Percentiles rank a stretch among this genome's conserved stretches.
phyloP scores from a whole-genome alignment of 2,113 vertebrate species.

The Scophthalmus maximus region DNA sequence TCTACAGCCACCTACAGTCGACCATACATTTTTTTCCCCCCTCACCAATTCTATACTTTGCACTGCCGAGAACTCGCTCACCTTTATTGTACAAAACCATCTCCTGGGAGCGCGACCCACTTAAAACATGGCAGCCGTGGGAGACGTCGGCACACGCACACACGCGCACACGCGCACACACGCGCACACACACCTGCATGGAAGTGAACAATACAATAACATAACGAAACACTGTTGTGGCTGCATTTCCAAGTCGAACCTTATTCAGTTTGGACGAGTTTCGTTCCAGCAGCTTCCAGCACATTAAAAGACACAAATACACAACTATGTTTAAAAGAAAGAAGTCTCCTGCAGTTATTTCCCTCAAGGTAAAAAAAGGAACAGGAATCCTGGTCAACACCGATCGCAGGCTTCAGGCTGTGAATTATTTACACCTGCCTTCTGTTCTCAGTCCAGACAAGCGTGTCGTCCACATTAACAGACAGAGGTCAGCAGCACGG shows the following conservation, averaged over 20 bases:
- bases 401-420: conserved; percentile 8
- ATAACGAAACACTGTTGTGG: background rate
- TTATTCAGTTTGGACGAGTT: conserved; percentile 1
- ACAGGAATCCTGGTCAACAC: background rate
- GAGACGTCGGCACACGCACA: too few relatives aligned
- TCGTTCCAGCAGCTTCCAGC: background rate
- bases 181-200: background rate
- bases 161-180: too few relatives aligned
- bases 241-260: conserved; percentile 6
- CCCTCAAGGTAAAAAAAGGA: background rate
- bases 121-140: background rate
- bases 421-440: conserved; percentile 40
- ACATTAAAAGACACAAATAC: background rate
- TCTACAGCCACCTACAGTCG: background rate
- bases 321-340: background rate
- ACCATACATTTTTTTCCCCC: background rate
- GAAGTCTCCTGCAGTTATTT: background rate
- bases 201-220: background rate
- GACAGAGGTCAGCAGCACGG: conserved; percentile 22
- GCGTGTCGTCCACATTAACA: conserved; percentile 5
- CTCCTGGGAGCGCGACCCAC: background rate
- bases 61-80: background rate
- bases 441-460: conserved; percentile 16
- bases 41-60: too few relatives aligned
- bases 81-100: background rate